A percentile compares a stretch with the other conserved stretches of the same genome.
Conservation (phyloP, 2,797 vertebrate genomes). For the Eurystomus glaucurus region DNA sequence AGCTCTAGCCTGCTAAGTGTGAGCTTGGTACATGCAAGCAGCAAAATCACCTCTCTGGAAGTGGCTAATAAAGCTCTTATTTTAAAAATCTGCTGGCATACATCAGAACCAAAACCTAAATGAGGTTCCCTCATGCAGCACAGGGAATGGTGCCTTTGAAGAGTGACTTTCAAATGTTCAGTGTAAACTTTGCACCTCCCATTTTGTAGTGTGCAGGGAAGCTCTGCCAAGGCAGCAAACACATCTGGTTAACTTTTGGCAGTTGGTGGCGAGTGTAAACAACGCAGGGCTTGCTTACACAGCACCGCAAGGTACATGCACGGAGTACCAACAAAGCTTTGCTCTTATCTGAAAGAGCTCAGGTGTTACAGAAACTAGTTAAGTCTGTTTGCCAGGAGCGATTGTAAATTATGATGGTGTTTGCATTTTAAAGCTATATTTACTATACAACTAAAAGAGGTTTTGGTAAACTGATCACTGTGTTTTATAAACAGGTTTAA, state of each 20-base stretch:
- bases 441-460: not conserved
- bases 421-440: not conserved
- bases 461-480: not conserved
- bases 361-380: not conserved
- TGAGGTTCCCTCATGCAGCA: not conserved
- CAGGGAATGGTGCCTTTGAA: not conserved
- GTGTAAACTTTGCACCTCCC: not conserved
- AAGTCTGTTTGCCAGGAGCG: not conserved
- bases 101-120: not conserved
- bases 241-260: not conserved
- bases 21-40: rapidly evolving
- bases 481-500: not conserved
- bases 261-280: rapidly evolving
- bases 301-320: not conserved
- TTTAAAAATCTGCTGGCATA: rapidly evolving
- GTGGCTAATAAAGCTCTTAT: not conserved
- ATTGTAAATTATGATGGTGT: not conserved
- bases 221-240: not conserved
- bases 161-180: not conserved
- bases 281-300: not conserved
- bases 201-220: rapidly evolving
- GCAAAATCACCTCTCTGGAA: not conserved
- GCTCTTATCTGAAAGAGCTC: not conserved
- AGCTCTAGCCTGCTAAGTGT: not conserved
- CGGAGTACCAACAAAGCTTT: not conserved